phyloP scores from a whole-genome alignment of 2,797 vertebrate genomes.

The Betta splendens region DNA sequence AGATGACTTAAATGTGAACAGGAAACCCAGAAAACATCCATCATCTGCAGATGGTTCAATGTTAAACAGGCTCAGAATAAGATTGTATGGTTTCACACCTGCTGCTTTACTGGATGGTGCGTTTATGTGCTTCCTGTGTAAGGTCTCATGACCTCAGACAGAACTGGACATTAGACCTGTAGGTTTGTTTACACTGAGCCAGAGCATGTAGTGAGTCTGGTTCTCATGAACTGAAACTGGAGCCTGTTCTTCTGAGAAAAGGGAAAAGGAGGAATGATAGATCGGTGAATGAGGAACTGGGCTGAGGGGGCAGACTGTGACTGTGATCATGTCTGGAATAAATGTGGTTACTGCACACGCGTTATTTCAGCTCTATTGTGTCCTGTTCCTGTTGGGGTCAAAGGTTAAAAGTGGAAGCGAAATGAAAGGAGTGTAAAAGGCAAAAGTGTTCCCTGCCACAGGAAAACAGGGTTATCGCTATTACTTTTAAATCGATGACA shows the following conservation, averaged over 20 bases:
- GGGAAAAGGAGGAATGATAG: background rate
- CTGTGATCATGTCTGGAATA: slow-evolving; percentile 44
- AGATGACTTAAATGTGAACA: too few relatives aligned
- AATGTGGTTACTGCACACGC: slow-evolving; percentile 61
- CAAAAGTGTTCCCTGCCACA: background rate
- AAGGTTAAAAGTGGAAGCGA: slow-evolving; percentile 48
- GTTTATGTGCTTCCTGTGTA: too few relatives aligned
- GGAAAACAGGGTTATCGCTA: slow-evolving; percentile 4
- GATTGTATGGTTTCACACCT: too few relatives aligned
- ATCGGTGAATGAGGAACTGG: slow-evolving; percentile 6
- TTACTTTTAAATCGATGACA: background rate
- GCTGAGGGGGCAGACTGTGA: background rate
- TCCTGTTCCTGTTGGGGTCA: slow-evolving; percentile 59
- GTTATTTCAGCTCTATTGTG: slow-evolving; percentile 71
- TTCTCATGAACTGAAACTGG: slow-evolving; percentile 7
- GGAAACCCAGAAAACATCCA: too few relatives aligned
- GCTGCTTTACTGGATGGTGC: too few relatives aligned
- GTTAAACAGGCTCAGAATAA: too few relatives aligned
- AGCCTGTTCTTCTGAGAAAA: background rate
- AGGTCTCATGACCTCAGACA: too few relatives aligned
- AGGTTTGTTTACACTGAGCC: too few relatives aligned
- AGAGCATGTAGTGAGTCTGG: too few relatives aligned
- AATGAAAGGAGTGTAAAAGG: slow-evolving; percentile 9
- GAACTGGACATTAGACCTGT: too few relatives aligned
- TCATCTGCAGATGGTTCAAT: too few relatives aligned